Evolutionary conservation across 2,888 invertebrate species (phyloP).

Genomic region (Erannis defoliaria): DNA sequence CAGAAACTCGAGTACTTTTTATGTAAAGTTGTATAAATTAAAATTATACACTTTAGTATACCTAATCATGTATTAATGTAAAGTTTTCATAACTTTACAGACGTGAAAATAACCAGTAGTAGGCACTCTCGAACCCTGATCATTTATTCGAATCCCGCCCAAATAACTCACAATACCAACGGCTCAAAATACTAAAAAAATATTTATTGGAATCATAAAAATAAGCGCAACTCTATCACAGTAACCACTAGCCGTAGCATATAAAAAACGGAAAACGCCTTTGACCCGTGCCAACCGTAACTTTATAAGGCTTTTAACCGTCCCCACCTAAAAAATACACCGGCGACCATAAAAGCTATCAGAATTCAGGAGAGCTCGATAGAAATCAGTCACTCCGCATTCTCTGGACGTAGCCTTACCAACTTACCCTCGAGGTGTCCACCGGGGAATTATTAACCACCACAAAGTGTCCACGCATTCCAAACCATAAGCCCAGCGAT

Average conservation of each 20-base stretch:
- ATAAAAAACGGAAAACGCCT: slow-evolving; percentile 31
- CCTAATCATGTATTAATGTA: too few species aligned
- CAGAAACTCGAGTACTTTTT: too few species aligned
- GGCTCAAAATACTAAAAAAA: slow-evolving; percentile 16
- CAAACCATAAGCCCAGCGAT: slow-evolving; percentile 24
- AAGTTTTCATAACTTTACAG: too few species aligned
- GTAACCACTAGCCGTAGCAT: slow-evolving; percentile 32
- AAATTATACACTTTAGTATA: neutral
- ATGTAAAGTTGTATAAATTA: too few species aligned
- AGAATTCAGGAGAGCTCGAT: slow-evolving; percentile 52
- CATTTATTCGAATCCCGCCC: neutral
- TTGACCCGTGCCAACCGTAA: slow-evolving; percentile 29
- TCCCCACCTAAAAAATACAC: slow-evolving; percentile 42
- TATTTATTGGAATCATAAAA: slow-evolving; percentile 37
- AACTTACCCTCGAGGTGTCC: slow-evolving; percentile 59
- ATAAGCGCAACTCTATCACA: slow-evolving; percentile 30
- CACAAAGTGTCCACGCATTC: slow-evolving; percentile 24
- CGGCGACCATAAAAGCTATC: slow-evolving; percentile 51
- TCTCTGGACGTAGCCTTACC: slow-evolving; percentile 59
- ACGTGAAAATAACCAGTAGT: neutral
- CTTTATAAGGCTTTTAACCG: slow-evolving; percentile 41
- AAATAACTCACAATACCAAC: slow-evolving; percentile 24
- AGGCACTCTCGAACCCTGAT: slow-evolving; percentile 1
- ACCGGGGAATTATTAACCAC: slow-evolving; percentile 62
- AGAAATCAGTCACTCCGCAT: slow-evolving; percentile 62